A percentile compares a stretch with the other conserved stretches of the same genome.
Conservation (phyloP, 2,888 invertebrate species). For the Perithous albicinctus region DNA sequence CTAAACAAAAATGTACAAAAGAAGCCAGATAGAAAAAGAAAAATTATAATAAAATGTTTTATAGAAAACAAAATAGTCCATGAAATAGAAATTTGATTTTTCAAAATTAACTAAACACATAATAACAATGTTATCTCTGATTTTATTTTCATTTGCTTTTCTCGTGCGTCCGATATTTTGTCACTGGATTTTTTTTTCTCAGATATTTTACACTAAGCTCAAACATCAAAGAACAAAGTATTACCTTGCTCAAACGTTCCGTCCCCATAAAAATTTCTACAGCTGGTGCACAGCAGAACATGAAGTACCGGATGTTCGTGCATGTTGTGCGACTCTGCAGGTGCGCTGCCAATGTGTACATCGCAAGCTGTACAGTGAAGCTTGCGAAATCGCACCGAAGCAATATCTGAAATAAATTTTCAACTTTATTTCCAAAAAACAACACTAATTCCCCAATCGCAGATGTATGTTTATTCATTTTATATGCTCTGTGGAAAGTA, state of each 20-base stretch:
- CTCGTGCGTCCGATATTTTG: no score
- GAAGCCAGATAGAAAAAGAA: no score
- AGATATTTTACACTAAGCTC: no score
- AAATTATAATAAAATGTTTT: no score
- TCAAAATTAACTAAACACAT: no score
- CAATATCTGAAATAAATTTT: constrained; percentile 86
- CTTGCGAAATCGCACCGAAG: constrained; percentile 86
- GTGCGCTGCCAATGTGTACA: constrained; percentile 90
- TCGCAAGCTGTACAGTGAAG: constrained; percentile 92
- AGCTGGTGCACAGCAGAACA: constrained; percentile 90
- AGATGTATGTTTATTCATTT: not conserved
- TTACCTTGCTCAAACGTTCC: constrained; percentile 91
- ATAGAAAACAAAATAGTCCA: no score
- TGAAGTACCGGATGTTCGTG: constrained; percentile 90
- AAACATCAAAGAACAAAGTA: not conserved
- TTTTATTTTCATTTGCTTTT: no score
- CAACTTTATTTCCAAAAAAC: constrained; percentile 7
- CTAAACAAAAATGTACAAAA: no score
- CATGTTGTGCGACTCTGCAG: constrained; percentile 88
- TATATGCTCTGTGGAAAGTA: not conserved
- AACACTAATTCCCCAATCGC: not conserved
- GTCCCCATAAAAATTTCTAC: constrained; percentile 92
- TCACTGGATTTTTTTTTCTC: no score
- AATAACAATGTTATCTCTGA: no score
- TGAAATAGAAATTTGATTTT: no score